A percentile compares a stretch with the other conserved stretches of the same genome.
These are phyloP conservation scores for Trogon surrucura DNA, from an alignment of 2,113 vertebrate species.

Conservation along the genomic window DNA sequence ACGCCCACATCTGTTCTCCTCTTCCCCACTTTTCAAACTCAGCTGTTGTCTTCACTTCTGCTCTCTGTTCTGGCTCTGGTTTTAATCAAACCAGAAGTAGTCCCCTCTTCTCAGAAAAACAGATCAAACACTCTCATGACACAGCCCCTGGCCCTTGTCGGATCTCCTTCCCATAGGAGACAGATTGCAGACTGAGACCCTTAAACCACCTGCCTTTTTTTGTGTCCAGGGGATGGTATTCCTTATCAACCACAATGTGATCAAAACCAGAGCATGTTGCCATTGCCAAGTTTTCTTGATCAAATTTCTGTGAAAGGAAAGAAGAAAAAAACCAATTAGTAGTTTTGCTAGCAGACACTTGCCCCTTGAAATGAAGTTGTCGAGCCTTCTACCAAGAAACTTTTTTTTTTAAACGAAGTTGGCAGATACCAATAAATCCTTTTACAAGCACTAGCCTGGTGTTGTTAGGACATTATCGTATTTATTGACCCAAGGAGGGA, in stretches of 20 bases:
- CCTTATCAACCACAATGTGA: fast-evolving
- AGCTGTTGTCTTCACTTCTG: background rate
- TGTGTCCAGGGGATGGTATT: background rate
- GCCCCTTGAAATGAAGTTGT: background rate
- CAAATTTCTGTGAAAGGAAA: background rate
- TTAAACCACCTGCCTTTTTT: background rate
- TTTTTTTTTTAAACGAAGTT: background rate
- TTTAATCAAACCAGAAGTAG: background rate
- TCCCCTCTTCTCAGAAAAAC: background rate
- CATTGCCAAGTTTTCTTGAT: background rate
- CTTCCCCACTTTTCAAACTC: background rate
- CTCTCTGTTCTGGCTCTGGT: background rate
- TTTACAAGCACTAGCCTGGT: background rate
- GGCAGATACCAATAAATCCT: background rate
- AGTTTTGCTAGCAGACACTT: background rate
- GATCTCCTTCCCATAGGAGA: background rate
- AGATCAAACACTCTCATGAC: background rate
- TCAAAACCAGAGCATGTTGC: fast-evolving
- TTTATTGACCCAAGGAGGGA: background rate
- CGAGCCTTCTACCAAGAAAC: background rate
- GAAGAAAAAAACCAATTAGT: background rate
- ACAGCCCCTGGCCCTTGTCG: background rate
- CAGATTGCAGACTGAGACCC: background rate
- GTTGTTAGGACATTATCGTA: background rate
- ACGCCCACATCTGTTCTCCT: background rate